Conservation (phyloP, 1,140 invertebrate species). For the Drosophila simulans region DNA sequence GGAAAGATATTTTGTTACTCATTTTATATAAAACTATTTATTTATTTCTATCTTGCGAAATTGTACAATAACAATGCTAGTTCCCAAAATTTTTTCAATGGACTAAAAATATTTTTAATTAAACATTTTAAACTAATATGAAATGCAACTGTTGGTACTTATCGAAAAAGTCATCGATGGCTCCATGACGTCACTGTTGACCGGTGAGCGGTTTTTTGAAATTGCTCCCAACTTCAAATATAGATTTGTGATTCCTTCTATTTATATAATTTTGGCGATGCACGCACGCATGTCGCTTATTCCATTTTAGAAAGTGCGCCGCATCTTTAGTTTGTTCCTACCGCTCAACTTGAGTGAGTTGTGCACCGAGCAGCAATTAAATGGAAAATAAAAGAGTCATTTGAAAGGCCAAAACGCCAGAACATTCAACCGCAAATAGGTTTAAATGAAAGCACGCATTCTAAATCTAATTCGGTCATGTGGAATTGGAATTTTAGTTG, state of each 20-base stretch:
- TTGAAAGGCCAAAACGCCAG: constrained; percentile 26
- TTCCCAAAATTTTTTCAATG: no score
- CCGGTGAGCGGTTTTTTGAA: constrained; percentile 25
- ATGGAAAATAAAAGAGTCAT: constrained; percentile 29
- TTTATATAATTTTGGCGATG: constrained; percentile 76
- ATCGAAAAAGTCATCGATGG: constrained; percentile 10
- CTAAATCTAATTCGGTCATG: constrained; percentile 70
- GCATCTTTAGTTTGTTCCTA: constrained; percentile 72
- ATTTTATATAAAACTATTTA: no score
- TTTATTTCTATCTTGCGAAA: no score
- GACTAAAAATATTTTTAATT: no score
- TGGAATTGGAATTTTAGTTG: constrained; percentile 74
- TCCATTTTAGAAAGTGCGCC: constrained; percentile 69
- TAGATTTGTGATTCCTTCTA: constrained; percentile 63
- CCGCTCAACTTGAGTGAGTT: constrained; percentile 79
- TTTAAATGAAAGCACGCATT: constrained; percentile 45
- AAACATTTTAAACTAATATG: no score
- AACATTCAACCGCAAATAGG: constrained; percentile 45
- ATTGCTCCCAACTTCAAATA: constrained; percentile 67
- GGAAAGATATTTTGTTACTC: no score
- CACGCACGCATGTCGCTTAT: constrained; percentile 59
- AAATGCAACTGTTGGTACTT: background rate
- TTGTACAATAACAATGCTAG: no score
- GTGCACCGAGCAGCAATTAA: constrained; percentile 52
- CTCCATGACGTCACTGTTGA: constrained; percentile 31